Base-by-base conservation (phyloP, 2,888 invertebrate genomes). In the Microplitis manilae region DNA sequence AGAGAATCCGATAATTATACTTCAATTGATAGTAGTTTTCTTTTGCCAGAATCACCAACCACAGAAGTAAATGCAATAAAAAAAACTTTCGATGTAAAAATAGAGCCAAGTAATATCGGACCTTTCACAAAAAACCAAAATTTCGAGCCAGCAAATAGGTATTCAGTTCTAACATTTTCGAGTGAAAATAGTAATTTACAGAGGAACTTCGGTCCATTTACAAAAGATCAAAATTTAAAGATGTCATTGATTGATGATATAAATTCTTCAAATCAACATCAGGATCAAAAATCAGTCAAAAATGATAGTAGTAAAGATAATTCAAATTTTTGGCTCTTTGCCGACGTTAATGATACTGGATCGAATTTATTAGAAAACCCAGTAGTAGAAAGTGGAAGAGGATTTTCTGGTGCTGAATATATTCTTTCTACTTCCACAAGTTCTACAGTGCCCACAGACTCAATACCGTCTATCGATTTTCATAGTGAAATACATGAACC, bases 401-500 rank as follows among this genome's bases (percentile, higher is more conserved):
- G 86, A 0, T 90, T 89, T 64, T 87, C 88, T 0, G 86, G 84
- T 5, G 74, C 82, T 4, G 84, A 80, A 40, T 82, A 83, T 73
- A 79, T 85, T 6, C 40, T 71, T 38, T 75, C 82, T 0, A 79
- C 76, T 9, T 50, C 81, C 0, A 75, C 81, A 0, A 30, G 79
- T 5, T 62, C 76, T 13, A 65, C 59, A n/a, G 5, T 75, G 9
- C 30, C 17, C 59, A 15, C 20, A n/a, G 60, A 76, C 13, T 30
- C 68, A 73, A 64, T 67, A n/a, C 73, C 75, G 15, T 50, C 59
- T 1, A n/a, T 39, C 6, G 75, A 76, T 15, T 59, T 61, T 17
- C n/a, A 9, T 15, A 69, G 73, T 30, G 96, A 96, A 90, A 94
- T 96, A 17, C 93, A 94, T 0, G 96, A 96, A 83, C 96, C 96